Conservation (phyloP, 2,797 vertebrate genomes). For the Chrysocyon brachyurus region DNA sequence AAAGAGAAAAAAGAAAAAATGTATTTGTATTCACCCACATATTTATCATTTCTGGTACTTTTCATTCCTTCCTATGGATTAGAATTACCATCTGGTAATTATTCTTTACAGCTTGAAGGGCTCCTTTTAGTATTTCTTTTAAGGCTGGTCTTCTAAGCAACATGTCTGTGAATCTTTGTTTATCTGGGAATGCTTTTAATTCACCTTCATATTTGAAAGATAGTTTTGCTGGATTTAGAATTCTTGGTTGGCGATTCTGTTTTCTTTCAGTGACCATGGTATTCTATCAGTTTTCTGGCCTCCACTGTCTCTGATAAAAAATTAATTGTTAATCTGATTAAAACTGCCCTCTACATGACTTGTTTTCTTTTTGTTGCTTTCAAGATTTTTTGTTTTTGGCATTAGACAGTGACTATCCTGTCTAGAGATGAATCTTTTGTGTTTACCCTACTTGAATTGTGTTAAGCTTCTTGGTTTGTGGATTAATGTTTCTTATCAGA, state of each 20-base stretch:
- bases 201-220: not conserved
- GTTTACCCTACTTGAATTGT: not conserved
- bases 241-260: not conserved
- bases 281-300: not conserved
- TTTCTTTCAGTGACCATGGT: not conserved
- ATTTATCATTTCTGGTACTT: not conserved
- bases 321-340: not conserved
- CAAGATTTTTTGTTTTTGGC: not conserved
- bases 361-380: not conserved
- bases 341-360: not conserved
- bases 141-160: not conserved
- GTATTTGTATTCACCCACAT: not conserved
- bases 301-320: not conserved
- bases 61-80: not conserved
- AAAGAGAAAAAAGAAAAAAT: not conserved
- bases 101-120: not conserved
- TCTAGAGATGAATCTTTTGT: not conserved
- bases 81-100: not conserved
- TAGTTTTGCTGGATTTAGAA: not conserved
- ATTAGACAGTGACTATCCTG: not conserved
- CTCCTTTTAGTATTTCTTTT: not conserved
- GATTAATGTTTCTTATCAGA: conserved; percentile 13
- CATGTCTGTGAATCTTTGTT: not conserved
- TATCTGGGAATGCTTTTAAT: not conserved
- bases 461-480: not conserved